Evolutionary conservation across 2,113 vertebrate species (phyloP).

Genomic region (Mirounga angustirostris): DNA sequence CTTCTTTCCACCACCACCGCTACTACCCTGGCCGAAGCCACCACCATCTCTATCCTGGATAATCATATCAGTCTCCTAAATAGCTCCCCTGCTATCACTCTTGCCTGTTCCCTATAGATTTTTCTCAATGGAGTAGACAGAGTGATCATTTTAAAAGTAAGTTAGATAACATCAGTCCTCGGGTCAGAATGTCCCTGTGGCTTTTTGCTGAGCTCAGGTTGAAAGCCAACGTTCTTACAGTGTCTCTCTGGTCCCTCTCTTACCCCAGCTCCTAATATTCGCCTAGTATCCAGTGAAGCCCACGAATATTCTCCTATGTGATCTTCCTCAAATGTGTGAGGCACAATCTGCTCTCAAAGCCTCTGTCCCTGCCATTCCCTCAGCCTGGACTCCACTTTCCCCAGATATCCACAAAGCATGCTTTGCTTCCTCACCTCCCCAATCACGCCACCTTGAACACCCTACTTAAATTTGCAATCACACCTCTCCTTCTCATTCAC

Average conservation of each 20-base stretch:
- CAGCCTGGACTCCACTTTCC: not conserved
- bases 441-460: not conserved
- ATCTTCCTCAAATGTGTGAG: not conserved
- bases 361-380: not conserved
- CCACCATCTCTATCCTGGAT: not conserved
- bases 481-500: not conserved
- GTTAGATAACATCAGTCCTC: not conserved
- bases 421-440: not conserved
- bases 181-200: not conserved
- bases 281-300: not conserved
- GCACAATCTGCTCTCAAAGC: no score
- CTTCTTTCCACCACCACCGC: not conserved
- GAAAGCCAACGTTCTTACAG: not conserved
- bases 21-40: not conserved
- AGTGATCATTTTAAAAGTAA: not conserved
- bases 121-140: not conserved
- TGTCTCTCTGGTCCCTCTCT: not conserved
- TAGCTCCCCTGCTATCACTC: not conserved
- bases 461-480: not conserved
- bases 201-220: not conserved
- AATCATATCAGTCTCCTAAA: not conserved
- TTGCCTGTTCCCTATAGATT: not conserved
- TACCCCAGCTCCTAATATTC: not conserved
- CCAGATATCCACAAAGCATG: not conserved
- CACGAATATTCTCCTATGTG: not conserved